Evolutionary conservation across 2,888 invertebrate genomes (phyloP).

Genomic region (Exocentrus adspersus): DNA sequence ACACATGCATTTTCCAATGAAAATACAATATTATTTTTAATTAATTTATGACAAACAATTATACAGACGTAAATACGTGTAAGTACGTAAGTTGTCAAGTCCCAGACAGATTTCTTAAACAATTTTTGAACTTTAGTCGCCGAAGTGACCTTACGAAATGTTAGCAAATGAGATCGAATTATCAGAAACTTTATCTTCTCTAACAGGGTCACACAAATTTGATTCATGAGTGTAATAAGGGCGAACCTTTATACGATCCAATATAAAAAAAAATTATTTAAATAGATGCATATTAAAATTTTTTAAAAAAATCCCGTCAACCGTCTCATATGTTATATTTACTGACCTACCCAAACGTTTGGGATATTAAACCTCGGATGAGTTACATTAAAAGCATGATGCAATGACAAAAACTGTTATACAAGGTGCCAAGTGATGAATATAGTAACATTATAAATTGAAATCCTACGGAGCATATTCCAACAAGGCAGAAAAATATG

Average conservation of each 20-base stretch:
- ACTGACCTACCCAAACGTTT: conserved; percentile 3
- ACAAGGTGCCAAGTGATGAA: too few relatives aligned
- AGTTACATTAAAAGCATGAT: not conserved
- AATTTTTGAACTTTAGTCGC: conserved; percentile 22
- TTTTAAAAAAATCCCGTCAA: too few relatives aligned
- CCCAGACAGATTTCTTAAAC: conserved; percentile 28
- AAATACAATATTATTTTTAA: not conserved
- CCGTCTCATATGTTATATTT: not conserved
- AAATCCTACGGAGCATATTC: too few relatives aligned
- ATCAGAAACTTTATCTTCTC: not conserved
- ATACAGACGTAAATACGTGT: not conserved
- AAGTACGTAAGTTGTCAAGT: not conserved
- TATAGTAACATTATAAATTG: too few relatives aligned
- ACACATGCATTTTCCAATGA: too few relatives aligned
- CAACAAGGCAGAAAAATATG: too few relatives aligned
- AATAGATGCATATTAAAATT: too few relatives aligned
- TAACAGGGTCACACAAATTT: conserved; percentile 4
- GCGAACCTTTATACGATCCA: too few relatives aligned
- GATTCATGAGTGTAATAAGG: not conserved
- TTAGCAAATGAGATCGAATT: not conserved
- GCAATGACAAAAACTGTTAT: not conserved
- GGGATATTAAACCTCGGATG: not conserved
- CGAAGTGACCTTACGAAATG: conserved; percentile 15
- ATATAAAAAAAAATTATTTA: not conserved
- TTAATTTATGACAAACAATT: not conserved